These are phyloP conservation scores for Oreocharis arfaki DNA, from an alignment of 2,113 vertebrate genomes.

Conservation along the genomic window DNA sequence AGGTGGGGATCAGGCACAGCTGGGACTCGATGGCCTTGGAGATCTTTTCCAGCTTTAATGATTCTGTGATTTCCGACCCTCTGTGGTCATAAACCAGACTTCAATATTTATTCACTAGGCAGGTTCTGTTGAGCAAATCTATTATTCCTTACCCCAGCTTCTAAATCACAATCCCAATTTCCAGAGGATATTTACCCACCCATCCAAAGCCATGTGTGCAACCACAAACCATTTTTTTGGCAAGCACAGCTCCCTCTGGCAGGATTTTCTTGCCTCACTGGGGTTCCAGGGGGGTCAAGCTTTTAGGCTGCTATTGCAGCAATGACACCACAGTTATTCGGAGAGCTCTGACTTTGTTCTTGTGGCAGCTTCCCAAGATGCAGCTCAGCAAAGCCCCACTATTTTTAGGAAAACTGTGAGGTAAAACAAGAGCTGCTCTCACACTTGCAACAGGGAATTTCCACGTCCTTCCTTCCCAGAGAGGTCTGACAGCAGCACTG, in stretches of 20 bases:
- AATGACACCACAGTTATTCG: background rate
- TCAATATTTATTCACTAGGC: background rate
- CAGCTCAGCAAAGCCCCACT: background rate
- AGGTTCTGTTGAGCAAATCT: background rate
- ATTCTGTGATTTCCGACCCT: background rate
- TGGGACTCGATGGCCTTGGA: accelerated
- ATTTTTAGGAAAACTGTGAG: background rate
- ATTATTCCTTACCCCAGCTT: background rate
- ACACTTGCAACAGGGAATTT: background rate
- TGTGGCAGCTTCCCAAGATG: background rate
- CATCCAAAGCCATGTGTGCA: background rate
- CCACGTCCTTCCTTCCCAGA: background rate
- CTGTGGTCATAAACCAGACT: background rate
- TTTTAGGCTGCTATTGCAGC: background rate
- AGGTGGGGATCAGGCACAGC: accelerated
- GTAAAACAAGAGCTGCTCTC: background rate
- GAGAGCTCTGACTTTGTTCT: background rate
- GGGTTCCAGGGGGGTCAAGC: background rate
- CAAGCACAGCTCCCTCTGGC: background rate
- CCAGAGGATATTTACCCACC: background rate
- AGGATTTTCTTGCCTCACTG: background rate
- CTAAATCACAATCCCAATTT: background rate
- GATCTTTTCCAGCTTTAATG: background rate
- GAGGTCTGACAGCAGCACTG: background rate
- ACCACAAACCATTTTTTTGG: background rate